Percentiles rank a stretch among this genome's conserved stretches.
These are phyloP conservation scores for Eutrigla gurnardus DNA, from an alignment of 2,797 vertebrate species.

Conservation along the genomic window DNA sequence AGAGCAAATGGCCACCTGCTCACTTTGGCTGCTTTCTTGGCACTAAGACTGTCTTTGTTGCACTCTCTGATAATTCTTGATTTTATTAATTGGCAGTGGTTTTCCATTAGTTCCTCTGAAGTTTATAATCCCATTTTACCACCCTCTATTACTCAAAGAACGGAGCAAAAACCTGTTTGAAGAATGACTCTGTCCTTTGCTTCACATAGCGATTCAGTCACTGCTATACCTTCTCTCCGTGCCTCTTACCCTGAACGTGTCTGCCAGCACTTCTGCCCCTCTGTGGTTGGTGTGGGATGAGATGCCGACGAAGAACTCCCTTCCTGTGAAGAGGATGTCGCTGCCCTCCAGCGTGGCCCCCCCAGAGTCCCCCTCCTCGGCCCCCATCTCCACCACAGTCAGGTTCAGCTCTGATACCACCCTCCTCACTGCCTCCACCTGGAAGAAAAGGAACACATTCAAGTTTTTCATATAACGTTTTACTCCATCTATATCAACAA, in stretches of 20 bases:
- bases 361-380: slow-evolving; percentile 75
- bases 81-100: slow-evolving; percentile 2
- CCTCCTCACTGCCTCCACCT: slow-evolving; percentile 88
- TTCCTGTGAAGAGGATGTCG: slow-evolving; percentile 92
- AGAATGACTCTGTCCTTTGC: neutral
- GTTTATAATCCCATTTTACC: neutral
- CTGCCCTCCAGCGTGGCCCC: slow-evolving; percentile 92
- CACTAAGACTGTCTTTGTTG: neutral
- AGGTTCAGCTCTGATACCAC: slow-evolving; percentile 90
- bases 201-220: neutral
- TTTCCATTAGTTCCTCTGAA: neutral
- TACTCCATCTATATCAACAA: neutral
- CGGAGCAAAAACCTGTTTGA: neutral
- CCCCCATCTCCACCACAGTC: slow-evolving; percentile 88
- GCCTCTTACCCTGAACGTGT: slow-evolving; percentile 89
- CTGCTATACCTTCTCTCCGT: neutral
- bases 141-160: neutral
- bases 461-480: neutral
- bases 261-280: slow-evolving; percentile 90
- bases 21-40: slow-evolving; percentile 51
- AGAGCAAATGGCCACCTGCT: slow-evolving; percentile 67
- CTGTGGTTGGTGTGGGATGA: slow-evolving; percentile 92
- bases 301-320: slow-evolving; percentile 93
- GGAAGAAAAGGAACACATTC: slow-evolving; percentile 14
- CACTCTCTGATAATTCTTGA: slow-evolving; percentile 8